Percentiles rank a stretch among this genome's conserved stretches.
phyloP scores from a whole-genome alignment of 37 sponge, comb jelly and placozoan genomes.

The Spongilla lacustris region DNA sequence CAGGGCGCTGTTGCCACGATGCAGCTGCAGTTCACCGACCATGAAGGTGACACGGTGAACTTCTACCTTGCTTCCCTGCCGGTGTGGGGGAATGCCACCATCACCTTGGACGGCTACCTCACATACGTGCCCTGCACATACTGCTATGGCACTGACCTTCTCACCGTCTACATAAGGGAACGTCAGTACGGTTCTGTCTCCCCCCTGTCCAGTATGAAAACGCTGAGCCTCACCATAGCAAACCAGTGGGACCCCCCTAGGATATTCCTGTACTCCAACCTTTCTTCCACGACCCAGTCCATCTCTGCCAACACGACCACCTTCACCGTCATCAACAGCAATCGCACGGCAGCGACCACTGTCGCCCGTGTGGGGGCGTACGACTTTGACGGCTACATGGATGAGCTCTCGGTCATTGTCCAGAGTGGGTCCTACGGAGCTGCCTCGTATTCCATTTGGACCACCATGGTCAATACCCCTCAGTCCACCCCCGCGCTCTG shows the following conservation, averaged over 20 bases:
- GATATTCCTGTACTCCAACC: slow-evolving; percentile 44
- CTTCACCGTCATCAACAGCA: slow-evolving; percentile 47
- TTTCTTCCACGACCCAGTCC: neutral
- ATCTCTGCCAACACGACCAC: slow-evolving; percentile 3
- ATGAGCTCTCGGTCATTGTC: slow-evolving; percentile 38
- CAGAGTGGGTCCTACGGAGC: slow-evolving; percentile 13
- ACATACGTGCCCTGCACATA: slow-evolving; percentile 74
- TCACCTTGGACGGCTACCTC: slow-evolving; percentile 52
- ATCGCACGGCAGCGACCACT: slow-evolving; percentile 23
- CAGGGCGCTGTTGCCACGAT: slow-evolving; percentile 5
- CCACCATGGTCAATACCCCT: slow-evolving; percentile 50
- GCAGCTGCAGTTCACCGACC: slow-evolving; percentile 59
- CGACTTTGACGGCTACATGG: slow-evolving; percentile 75
- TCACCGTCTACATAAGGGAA: slow-evolving; percentile 55
- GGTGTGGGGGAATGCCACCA: slow-evolving; percentile 46
- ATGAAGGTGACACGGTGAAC: slow-evolving; percentile 59
- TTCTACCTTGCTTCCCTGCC: slow-evolving; percentile 70
- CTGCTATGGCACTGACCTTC: slow-evolving; percentile 68
- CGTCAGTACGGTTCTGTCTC: slow-evolving; percentile 35
- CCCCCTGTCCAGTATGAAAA: slow-evolving; percentile 35
- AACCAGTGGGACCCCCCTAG: slow-evolving; percentile 58
- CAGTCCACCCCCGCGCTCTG: slow-evolving; percentile 61
- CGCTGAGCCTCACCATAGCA: slow-evolving; percentile 38
- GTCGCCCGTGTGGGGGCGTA: slow-evolving; percentile 61
- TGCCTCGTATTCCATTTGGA: slow-evolving; percentile 26